Percentiles rank a stretch among this genome's conserved stretches.
Conservation (phyloP, 2,797 vertebrate genomes). For the Acanthiza pusilla region DNA sequence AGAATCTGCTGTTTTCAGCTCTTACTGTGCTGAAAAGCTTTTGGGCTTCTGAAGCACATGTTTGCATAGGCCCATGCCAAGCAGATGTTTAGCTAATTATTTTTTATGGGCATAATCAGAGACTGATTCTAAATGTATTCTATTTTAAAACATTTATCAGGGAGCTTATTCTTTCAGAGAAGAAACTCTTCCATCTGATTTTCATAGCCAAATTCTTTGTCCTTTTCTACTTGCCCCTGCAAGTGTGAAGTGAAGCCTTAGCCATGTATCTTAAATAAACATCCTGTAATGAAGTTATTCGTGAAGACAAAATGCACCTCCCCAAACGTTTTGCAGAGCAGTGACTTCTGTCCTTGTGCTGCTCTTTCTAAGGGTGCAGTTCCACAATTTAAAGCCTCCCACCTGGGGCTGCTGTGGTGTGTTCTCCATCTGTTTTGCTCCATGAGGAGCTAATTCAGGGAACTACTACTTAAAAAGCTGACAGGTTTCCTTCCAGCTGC, state of each 20-base stretch:
- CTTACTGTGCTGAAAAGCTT: not conserved
- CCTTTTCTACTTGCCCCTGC: not conserved
- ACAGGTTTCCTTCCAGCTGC: not conserved
- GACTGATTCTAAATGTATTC: not conserved
- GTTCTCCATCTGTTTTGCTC: not conserved
- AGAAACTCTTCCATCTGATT: not conserved
- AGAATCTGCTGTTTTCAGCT: not conserved
- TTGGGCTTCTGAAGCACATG: not conserved
- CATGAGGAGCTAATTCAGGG: not conserved
- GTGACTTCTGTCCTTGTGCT: not conserved
- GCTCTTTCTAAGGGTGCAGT: not conserved
- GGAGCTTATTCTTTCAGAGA: not conserved
- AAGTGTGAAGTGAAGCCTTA: not conserved
- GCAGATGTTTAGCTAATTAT: not conserved
- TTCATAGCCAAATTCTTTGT: not conserved
- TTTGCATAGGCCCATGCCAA: not conserved
- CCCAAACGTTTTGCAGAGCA: not conserved
- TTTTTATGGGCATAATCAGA: not conserved
- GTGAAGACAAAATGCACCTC: not conserved
- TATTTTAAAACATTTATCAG: not conserved
- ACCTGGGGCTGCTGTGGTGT: not conserved
- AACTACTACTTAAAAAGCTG: not conserved
- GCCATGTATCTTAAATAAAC: not conserved
- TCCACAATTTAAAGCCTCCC: not conserved
- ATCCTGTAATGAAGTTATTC: not conserved